Conservation (phyloP, 2,888 invertebrate species). For the Luperina testacea region DNA sequence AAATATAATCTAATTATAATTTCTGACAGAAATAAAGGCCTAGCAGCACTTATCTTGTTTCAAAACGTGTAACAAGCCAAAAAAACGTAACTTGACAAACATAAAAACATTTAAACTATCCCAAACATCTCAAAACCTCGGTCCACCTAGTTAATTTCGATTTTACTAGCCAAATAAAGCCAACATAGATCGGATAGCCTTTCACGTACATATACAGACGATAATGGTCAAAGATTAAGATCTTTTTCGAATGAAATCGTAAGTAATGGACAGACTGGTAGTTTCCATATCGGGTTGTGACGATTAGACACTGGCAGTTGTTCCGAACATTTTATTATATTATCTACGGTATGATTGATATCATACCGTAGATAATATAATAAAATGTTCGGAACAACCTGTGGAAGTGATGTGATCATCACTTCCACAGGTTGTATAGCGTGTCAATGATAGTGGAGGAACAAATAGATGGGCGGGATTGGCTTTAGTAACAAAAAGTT, state of each 20-base stretch:
- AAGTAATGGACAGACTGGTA: slow-evolving; percentile 78
- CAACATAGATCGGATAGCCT: slow-evolving; percentile 83
- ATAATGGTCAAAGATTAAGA: slow-evolving; percentile 85
- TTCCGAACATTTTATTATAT: slow-evolving; percentile 59
- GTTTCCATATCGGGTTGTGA: slow-evolving; percentile 75
- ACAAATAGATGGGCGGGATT: slow-evolving; percentile 48
- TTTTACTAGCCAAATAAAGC: slow-evolving; percentile 82
- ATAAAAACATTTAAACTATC: slow-evolving; percentile 56
- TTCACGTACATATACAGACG: slow-evolving; percentile 81
- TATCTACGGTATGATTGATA: slow-evolving; percentile 43
- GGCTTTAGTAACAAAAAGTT: slow-evolving; percentile 47
- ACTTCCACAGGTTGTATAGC: slow-evolving; percentile 45
- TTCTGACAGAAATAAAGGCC: neutral
- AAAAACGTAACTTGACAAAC: slow-evolving; percentile 41
- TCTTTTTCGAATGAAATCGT: slow-evolving; percentile 86
- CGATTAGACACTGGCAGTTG: slow-evolving; percentile 68
- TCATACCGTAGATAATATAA: no score
- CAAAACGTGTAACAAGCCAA: slow-evolving; percentile 7
- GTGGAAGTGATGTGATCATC: no score
- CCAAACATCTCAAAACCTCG: slow-evolving; percentile 58
- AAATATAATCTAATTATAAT: neutral
- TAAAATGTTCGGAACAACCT: no score
- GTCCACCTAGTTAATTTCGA: slow-evolving; percentile 73
- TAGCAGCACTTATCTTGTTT: slow-evolving; percentile 10
- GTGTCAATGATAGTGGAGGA: slow-evolving; percentile 37